Conservation (phyloP, 2,888 invertebrate species). For the Noctua janthe region DNA sequence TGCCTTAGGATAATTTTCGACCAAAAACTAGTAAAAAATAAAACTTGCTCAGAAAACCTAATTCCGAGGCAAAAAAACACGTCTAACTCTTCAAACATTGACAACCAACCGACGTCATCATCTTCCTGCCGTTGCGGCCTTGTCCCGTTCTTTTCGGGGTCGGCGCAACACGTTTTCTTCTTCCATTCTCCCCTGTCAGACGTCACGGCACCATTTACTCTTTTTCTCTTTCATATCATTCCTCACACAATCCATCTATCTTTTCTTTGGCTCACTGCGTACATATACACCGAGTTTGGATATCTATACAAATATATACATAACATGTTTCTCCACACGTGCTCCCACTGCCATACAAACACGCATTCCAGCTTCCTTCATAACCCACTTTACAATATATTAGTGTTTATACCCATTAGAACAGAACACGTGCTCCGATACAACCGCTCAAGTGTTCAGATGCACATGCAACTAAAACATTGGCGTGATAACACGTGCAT, state of each 20-base stretch:
- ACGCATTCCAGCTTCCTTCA: constrained; percentile 24
- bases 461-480: constrained; percentile 52
- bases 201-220: no score
- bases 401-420: constrained; percentile 9
- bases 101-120: no score
- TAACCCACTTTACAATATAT: constrained; percentile 47
- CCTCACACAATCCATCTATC: no score
- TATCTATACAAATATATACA: background rate
- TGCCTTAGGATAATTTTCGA: background rate
- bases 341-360: constrained; percentile 1
- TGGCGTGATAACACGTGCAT: constrained; percentile 55
- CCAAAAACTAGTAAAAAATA: background rate
- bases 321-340: constrained; percentile 5
- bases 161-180: no score
- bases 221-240: no score
- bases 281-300: background rate
- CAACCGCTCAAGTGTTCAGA: constrained; percentile 50
- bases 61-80: background rate
- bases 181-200: no score
- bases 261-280: no score
- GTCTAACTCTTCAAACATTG: background rate
- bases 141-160: no score
- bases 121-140: no score
- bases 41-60: background rate
- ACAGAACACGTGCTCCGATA: constrained; percentile 40